Percentiles rank a stretch among this genome's conserved stretches.
Evolutionary conservation across 2,797 vertebrate species (phyloP).

Genomic region (Amazona finschi): DNA sequence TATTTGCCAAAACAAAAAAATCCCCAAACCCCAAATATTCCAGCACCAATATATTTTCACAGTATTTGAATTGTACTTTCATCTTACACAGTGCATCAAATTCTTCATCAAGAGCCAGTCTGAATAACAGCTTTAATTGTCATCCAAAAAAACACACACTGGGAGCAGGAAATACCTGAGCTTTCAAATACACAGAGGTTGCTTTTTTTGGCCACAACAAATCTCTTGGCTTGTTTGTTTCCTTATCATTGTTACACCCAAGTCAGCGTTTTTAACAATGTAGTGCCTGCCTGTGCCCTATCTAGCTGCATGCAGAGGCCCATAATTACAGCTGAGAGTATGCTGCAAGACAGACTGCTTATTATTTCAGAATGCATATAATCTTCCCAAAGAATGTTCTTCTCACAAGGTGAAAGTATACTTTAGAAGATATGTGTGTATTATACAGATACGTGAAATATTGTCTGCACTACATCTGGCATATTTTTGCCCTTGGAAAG

Average conservation of each 20-base stretch:
- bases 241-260: not conserved
- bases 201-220: not conserved
- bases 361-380: slow-evolving; percentile 5
- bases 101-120: not conserved
- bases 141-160: not conserved
- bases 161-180: not conserved
- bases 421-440: not conserved
- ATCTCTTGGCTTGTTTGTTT: not conserved
- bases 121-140: not conserved
- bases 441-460: not conserved
- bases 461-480: not conserved
- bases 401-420: not conserved
- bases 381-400: not conserved
- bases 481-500: not conserved
- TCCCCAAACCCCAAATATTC: not conserved
- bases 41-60: not conserved
- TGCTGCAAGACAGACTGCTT: not conserved
- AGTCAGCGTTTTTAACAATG: not conserved
- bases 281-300: not conserved
- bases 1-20: not conserved
- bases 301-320: not conserved
- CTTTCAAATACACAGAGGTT: not conserved
- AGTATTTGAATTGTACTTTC: not conserved
- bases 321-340: not conserved
- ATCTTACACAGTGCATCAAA: not conserved